Evolutionary conservation across 2,113 vertebrate genomes (phyloP), one percentile per base, ranked within the genome.

Genomic region (Prunella himalayana): DNA sequence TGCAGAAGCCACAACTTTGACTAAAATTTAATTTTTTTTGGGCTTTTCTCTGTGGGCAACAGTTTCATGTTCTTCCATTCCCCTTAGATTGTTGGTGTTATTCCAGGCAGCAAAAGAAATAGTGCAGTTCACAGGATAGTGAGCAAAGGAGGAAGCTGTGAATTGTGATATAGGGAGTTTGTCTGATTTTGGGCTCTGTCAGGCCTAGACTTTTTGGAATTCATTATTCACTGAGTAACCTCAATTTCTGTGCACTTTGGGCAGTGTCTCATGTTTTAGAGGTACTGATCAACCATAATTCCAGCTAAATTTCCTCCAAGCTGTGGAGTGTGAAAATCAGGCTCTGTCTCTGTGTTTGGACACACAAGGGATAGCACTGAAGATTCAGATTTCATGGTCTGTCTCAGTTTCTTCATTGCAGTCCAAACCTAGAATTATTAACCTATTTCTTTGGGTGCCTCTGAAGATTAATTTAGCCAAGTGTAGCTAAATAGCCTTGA

Each of bases 381-480:
- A 86, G 76, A 95, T 42, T 82, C 53, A 71, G 71, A 70, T 96
- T 94, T 94, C 69, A 72, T 70, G 56, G 49, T 86, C 84, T 96
- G 70, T 77, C 72, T 94, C 65, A 35, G n/a, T 84, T 86, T 87
- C 56, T 86, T 88, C 68, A 51, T 44, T 95, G 76, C 56, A 83
- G 18, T 42, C 51, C 6, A 13, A 60, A 94, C 37, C 39, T 60
- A 63, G 91, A 72, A 73, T 88, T 86, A 86, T 90, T 81, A 86
- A 88, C 68, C 24, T 75, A 30, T 81, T 75, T 95, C 76, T 92
- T 53, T 86, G 53, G 53, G 20, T 83, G 92, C 39, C 57, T 92
- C 64, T 71, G 64, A 77, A 83, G 82, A 86, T 88, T 86, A 73
- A 80, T 96, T 77, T 75, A 86, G 39, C 56, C 0, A 0, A 59